Percentiles rank a stretch among this genome's conserved stretches.
These are phyloP conservation scores for Melanchra persicariae DNA, from an alignment of 2,888 invertebrate genomes.

Conservation along the genomic window DNA sequence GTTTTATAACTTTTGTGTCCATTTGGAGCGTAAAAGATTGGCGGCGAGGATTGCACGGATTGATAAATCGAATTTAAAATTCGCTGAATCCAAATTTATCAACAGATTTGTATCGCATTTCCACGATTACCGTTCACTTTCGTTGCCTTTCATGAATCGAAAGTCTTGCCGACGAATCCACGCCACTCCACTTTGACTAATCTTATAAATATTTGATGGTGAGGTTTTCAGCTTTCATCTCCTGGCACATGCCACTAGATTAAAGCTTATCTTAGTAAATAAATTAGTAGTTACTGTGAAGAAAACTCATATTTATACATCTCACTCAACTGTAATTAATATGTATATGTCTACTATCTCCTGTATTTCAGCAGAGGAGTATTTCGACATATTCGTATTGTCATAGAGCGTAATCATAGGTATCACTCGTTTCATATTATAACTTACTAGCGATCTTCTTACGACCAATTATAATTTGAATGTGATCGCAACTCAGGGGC, in stretches of 20 bases:
- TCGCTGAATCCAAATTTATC: conserved; percentile 5
- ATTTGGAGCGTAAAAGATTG: conserved; percentile 29
- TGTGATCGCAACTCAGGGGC: too few relatives aligned
- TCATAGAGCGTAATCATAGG: not conserved
- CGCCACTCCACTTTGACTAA: conserved; percentile 17
- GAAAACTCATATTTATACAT: not conserved
- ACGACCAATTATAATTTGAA: not conserved
- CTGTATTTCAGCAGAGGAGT: not conserved
- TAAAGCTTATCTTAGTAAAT: conserved; percentile 28
- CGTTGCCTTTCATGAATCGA: conserved; percentile 13
- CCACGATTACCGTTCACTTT: conserved; percentile 19
- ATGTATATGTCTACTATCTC: not conserved
- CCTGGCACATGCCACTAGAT: conserved; percentile 29
- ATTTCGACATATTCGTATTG: not conserved
- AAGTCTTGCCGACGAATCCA: conserved; percentile 12
- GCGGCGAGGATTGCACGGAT: conserved; percentile 17
- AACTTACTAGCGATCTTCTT: not conserved
- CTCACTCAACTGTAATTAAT: not conserved
- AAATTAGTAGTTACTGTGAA: conserved; percentile 6
- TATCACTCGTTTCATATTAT: not conserved
- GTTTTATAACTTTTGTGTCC: conserved; percentile 48
- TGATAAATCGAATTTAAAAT: conserved; percentile 46
- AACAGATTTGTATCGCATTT: conserved; percentile 32
- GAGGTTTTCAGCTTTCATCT: conserved; percentile 35
- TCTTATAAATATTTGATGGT: conserved; percentile 56